These are phyloP conservation scores for Phalacrocorax pelagicus DNA, from an alignment of 2,113 vertebrate species.

Conservation along the genomic window DNA sequence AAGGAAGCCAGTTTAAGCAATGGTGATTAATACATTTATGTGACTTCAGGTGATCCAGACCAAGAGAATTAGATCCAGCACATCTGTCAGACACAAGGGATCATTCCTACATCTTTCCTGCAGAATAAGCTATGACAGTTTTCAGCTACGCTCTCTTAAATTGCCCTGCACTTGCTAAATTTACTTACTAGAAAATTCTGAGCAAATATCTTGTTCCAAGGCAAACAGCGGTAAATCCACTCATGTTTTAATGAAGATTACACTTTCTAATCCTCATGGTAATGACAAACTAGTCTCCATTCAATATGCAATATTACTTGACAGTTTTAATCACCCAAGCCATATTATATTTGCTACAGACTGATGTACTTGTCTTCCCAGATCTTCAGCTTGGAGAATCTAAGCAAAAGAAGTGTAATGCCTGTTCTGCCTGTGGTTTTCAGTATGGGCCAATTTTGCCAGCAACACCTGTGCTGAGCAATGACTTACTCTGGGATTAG, in stretches of 20 bases:
- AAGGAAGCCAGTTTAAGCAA: background rate
- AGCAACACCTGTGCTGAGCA: background rate
- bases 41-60: background rate
- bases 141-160: background rate
- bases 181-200: slow-evolving; percentile 5
- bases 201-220: background rate
- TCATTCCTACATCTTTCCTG: background rate
- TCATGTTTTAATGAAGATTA: slow-evolving; percentile 13
- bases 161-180: background rate
- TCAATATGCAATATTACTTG: slow-evolving; percentile 25
- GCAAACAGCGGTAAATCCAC: slow-evolving; percentile 22
- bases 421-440: background rate
- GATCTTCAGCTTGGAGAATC: background rate
- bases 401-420: background rate
- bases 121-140: background rate
- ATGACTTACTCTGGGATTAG: background rate
- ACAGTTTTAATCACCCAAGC: slow-evolving; percentile 38
- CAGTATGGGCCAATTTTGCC: background rate
- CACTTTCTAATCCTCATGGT: background rate
- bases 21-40: background rate
- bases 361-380: background rate
- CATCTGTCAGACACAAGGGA: background rate
- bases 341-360: background rate
- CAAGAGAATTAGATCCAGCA: background rate
- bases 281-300: background rate